Percentiles rank a stretch among this genome's conserved stretches.
Conservation (phyloP, 2,888 invertebrate genomes). For the Sympetrum striolatum region DNA sequence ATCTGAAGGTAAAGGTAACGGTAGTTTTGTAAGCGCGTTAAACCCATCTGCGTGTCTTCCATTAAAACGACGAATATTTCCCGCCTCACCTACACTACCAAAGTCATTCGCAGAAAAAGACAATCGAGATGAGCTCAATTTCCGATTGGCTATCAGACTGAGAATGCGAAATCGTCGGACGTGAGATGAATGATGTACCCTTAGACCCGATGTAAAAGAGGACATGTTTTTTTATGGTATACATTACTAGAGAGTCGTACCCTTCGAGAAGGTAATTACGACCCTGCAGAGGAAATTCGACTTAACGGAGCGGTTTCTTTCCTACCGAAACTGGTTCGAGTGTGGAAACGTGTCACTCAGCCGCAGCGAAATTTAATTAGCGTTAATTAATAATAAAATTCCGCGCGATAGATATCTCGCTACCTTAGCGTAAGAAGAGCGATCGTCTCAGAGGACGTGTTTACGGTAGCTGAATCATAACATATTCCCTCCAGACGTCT, state of each 20-base stretch:
- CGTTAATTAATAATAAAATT: neutral
- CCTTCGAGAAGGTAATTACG: no score
- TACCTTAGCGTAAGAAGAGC: neutral
- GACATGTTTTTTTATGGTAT: no score
- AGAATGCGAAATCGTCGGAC: no score
- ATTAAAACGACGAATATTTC: neutral
- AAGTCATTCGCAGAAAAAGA: neutral
- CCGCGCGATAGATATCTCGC: neutral
- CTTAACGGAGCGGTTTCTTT: no score
- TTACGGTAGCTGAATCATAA: neutral
- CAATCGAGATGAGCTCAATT: neutral
- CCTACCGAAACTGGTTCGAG: no score
- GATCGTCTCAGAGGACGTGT: neutral
- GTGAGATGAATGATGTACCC: no score
- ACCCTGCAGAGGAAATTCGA: no score
- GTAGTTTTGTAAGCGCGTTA: no score
- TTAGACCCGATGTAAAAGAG: no score
- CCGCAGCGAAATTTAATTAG: neutral
- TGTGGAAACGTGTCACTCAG: no score
- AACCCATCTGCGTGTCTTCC: neutral
- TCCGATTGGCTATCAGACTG: neutral
- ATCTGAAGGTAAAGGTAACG: no score
- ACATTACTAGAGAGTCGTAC: no score
- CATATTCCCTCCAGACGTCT: neutral
- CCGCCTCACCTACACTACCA: neutral